Evolutionary conservation across 2,888 invertebrate species (phyloP).

Genomic region (Keiferia lycopersicella): DNA sequence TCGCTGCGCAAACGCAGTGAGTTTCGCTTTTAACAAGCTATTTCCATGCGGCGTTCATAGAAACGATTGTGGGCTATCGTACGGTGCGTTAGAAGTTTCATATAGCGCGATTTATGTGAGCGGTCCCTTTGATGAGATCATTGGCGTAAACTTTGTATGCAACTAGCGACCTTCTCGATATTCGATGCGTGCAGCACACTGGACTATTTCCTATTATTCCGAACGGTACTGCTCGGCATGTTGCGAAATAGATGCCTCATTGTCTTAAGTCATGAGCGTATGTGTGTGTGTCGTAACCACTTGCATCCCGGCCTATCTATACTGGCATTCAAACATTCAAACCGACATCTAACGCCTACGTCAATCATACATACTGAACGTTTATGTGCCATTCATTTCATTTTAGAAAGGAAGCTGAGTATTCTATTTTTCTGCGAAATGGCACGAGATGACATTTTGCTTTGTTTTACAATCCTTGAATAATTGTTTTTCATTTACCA

Average conservation of each 20-base stretch:
- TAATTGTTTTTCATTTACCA: constrained; percentile 35
- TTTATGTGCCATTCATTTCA: constrained; percentile 25
- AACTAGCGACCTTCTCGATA: constrained; percentile 71
- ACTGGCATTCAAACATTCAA: constrained; percentile 23
- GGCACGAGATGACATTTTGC: not conserved
- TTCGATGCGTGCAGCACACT: constrained; percentile 68
- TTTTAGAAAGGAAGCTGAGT: constrained; percentile 34
- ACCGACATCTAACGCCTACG: constrained; percentile 34
- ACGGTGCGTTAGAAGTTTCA: constrained; percentile 80
- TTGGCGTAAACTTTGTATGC: constrained; percentile 75
- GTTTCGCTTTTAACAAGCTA: constrained; percentile 62
- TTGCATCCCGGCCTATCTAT: constrained; percentile 37
- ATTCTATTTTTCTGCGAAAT: constrained; percentile 9
- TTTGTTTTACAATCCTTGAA: constrained; percentile 28
- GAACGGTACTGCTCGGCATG: constrained; percentile 58
- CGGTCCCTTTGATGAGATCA: constrained; percentile 81
- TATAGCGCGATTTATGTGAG: constrained; percentile 77
- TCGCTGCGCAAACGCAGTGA: constrained; percentile 37
- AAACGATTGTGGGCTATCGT: constrained; percentile 79
- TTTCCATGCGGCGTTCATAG: constrained; percentile 81
- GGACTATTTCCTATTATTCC: constrained; percentile 78
- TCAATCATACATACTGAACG: constrained; percentile 36
- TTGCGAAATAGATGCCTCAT: constrained; percentile 74
- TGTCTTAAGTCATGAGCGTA: constrained; percentile 59
- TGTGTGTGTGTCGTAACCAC: constrained; percentile 50